phyloP scores from a whole-genome alignment of 2,113 vertebrate species.

The Mesitornis unicolor region DNA sequence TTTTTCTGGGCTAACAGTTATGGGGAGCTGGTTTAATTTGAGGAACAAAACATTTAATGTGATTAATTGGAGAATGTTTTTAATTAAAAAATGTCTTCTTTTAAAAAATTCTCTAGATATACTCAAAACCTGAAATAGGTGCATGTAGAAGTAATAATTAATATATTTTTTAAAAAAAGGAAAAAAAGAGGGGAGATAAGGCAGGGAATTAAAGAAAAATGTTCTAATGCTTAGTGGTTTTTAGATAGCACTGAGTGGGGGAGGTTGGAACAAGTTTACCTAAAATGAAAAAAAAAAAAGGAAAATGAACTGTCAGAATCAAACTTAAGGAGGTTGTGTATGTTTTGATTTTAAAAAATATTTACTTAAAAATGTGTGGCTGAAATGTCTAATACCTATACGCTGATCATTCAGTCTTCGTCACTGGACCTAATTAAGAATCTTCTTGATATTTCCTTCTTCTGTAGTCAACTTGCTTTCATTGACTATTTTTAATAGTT shows the following conservation, averaged over 20 bases:
- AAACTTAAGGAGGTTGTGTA: not conserved
- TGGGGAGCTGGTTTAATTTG: not conserved
- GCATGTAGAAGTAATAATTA: not conserved
- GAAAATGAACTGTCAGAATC: not conserved
- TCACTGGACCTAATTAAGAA: not conserved
- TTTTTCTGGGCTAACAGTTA: not conserved
- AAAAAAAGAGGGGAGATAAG: not conserved
- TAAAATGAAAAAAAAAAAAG: not conserved
- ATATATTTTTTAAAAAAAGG: too few relatives aligned
- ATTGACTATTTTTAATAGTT: not conserved
- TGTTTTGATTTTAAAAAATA: not conserved
- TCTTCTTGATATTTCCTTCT: not conserved
- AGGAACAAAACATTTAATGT: not conserved
- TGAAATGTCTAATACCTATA: not conserved
- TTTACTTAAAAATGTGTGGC: not conserved
- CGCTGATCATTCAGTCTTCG: not conserved
- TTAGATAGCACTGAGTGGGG: not conserved
- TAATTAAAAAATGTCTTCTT: not conserved
- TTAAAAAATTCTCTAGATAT: not conserved
- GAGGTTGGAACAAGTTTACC: not conserved
- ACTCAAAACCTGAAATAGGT: not conserved
- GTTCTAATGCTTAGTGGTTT: not conserved
- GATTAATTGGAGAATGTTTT: not conserved
- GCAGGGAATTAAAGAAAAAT: not conserved
- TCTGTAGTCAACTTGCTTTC: not conserved